Base-by-base conservation (phyloP, 2,888 invertebrate species). In the Tholera decimalis region DNA sequence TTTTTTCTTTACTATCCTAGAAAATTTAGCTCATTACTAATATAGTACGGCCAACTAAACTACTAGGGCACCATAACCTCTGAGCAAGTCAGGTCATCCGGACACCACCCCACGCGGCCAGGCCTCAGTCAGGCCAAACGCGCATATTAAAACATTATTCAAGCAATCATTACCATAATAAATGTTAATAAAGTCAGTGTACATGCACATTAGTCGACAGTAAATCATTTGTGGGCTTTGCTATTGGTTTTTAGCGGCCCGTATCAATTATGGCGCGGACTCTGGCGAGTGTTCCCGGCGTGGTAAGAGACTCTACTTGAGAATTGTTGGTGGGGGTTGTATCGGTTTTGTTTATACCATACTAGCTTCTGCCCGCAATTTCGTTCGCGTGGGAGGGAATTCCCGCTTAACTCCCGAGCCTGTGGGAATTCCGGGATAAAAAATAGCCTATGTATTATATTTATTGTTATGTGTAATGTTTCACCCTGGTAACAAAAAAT, bases 101-200 rank as follows among this genome's bases (percentile, higher is more conserved):
- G 69, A 66, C 74, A 60, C 54, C 65, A 64, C 68, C 79, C 79
- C 73, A 84, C 77, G 74, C 79, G 70, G 55, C 66, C 65, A 51
- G 47, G 51, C 65, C 63, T 78, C 69, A 71, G 49, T 64, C 62
- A 73, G 74, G 72, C 66, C 81, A 81, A 79, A 79, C 83, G 77
- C 69, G 85, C 85, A 89, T 89, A 92, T 92, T 92, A 89, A 92
- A 93, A 92, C 92, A 93, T 92, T 83, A 83, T 83, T 83, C 77
- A 79, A 73, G 76, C 80, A 83, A 79, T 82, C 86, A 94, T 94
- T 94, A 92, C 81, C 93, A 94, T 94, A 93, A 94, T 94, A 93
- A 93, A 94, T 94, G 93, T 90, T 92, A 93, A 93, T 93, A 92
- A 92, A 93, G 91, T 92, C 93, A 76, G 85, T 81, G 91, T 87